Evolutionary conservation across 1,140 invertebrate genomes (phyloP).

Genomic region (Yoshiicerus persimilis): DNA sequence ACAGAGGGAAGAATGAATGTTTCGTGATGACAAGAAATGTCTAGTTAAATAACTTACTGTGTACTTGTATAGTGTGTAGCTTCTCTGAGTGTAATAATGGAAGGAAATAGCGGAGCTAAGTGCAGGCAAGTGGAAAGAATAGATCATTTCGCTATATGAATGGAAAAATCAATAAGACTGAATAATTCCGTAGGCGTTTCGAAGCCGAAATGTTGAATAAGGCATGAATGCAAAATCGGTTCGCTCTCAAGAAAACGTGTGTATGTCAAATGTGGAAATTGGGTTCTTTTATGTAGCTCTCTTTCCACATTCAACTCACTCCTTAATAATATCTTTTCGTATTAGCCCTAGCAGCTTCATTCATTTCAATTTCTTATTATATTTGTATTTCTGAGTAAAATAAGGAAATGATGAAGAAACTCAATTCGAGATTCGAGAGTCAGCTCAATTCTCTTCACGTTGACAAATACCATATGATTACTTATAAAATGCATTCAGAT

Average conservation of each 20-base stretch:
- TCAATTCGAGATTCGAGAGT: background rate
- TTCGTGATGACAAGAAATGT: constrained; percentile 1
- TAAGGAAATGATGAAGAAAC: background rate
- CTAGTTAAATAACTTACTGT: background rate
- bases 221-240: constrained; percentile 28
- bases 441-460: background rate
- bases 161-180: constrained; percentile 25
- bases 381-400: background rate
- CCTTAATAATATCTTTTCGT: constrained; percentile 10
- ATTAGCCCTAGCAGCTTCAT: background rate
- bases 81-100: background rate
- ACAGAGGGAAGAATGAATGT: background rate
- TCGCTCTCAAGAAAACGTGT: constrained; percentile 5
- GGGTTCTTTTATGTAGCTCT: constrained; percentile 3
- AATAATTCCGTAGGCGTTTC: constrained; percentile 28
- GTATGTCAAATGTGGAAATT: constrained; percentile 29
- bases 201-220: constrained; percentile 25
- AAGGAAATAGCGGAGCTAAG: background rate
- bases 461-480: background rate
- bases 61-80: background rate
- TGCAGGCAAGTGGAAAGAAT: background rate
- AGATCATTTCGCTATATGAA: background rate
- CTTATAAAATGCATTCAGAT: background rate
- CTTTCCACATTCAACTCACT: background rate
- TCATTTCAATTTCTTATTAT: background rate